Evolutionary conservation across 30 jellyfish, hydroid and myxozoan species (phyloP).

Genomic region (Rhopilema esculentum): DNA sequence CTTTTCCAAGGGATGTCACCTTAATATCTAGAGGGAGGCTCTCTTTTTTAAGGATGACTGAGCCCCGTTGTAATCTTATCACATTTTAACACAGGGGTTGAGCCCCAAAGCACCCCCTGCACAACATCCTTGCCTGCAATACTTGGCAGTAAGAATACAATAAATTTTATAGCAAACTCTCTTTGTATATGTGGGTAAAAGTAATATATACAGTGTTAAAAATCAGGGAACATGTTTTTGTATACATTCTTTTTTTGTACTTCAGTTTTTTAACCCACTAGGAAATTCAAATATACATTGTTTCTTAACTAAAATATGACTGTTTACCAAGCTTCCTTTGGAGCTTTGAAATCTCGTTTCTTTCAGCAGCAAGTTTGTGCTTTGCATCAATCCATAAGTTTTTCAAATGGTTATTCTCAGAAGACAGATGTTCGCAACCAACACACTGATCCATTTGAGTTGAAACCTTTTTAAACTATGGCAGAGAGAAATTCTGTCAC

Average conservation of each 20-base stretch:
- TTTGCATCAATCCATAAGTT: constrained; percentile 17
- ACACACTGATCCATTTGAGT: constrained; percentile 22
- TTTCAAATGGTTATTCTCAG: background rate
- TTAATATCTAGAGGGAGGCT: background rate
- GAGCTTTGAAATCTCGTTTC: background rate
- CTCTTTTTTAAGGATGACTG: background rate
- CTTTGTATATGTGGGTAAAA: background rate
- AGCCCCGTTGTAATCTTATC: background rate
- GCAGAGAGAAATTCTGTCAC: background rate
- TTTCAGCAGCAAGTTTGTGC: background rate
- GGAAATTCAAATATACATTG: background rate
- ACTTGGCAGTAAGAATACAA: background rate
- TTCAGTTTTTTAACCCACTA: background rate
- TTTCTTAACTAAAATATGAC: background rate
- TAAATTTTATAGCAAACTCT: background rate
- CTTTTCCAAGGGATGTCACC: background rate
- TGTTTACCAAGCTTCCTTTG: background rate
- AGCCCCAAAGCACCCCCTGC: background rate
- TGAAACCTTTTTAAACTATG: constrained; percentile 21
- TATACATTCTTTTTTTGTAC: background rate
- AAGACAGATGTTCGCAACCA: background rate
- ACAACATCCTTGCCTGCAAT: background rate
- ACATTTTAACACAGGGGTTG: background rate
- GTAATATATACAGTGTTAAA: background rate
- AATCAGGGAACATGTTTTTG: background rate